phyloP scores from a whole-genome alignment of 2,797 vertebrate genomes.

The Molothrus ater region DNA sequence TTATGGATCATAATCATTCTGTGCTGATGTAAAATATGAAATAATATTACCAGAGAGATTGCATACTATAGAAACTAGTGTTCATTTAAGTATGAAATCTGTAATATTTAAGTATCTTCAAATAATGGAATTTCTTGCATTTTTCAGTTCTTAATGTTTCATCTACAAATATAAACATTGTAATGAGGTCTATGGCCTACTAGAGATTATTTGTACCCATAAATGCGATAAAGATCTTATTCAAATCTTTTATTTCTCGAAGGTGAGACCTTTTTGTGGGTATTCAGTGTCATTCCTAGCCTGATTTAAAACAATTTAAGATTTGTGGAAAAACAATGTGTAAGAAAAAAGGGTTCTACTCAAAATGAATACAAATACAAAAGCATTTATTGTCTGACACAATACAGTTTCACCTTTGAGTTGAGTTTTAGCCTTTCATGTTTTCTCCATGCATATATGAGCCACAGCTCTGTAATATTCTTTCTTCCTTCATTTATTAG shows the following conservation, averaged over 20 bases:
- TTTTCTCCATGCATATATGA: fast-evolving
- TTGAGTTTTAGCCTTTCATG: neutral
- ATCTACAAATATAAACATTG: neutral
- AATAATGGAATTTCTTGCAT: neutral
- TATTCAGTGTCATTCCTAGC: neutral
- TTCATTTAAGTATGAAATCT: neutral
- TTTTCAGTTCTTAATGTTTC: neutral
- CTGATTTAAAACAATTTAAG: neutral
- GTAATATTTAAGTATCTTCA: neutral
- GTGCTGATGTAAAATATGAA: neutral
- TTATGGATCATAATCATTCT: neutral
- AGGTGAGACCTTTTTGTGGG: neutral
- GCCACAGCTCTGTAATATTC: neutral
- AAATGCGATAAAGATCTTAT: neutral
- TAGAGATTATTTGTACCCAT: neutral
- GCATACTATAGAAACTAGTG: neutral
- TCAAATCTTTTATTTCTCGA: neutral
- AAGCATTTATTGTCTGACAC: neutral
- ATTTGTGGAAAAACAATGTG: neutral
- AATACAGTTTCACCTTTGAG: neutral
- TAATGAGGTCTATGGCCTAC: neutral
- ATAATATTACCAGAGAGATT: neutral
- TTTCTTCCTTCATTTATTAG: neutral
- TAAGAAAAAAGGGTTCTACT: neutral
- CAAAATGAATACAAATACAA: neutral